Base-by-base conservation (phyloP, 2,888 invertebrate species). In the Serrognathus titanus region DNA sequence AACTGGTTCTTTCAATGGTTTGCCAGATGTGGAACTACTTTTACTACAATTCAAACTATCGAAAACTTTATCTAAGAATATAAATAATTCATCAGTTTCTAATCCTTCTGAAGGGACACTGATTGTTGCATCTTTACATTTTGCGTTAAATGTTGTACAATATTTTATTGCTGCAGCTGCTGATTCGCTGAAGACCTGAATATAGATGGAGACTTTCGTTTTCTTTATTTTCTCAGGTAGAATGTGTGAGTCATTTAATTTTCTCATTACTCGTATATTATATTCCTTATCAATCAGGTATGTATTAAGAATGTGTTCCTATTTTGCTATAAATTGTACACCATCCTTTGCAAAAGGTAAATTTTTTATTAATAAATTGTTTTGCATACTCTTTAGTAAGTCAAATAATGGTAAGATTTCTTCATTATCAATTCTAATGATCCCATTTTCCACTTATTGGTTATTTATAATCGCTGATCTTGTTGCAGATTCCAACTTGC, bases 151-250 rank as follows among this genome's bases (percentile, higher is more conserved):
- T 31, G 31, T 37, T 38, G 49, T 38, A 49, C 16, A 49, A 8
- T 20, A 37, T 43, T 60, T 61, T 55, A 65, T 63, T 13, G 61
- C 45, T 5, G 63, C 40, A 7, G 60, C 59, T 10, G 63, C 65
- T 13, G 50, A 51, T 40, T 53, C 49, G 50, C 64, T 65, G 24
- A 65, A 65, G 2, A 64, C 64, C 48, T 65, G 66, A 9, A 54
- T 55, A 12, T 55, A 56, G 8, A 35, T n/a, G 3, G 59, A 55
- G 2, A 66, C 61, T 38, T 63, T 65, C 59, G 65, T 65, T 59
- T 64, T 64, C 24, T 63, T 63, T 8, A 63, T 57, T 36, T 61
- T 59, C 6, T 51, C 50, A 37, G 45, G 46, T 16, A 62, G 10
- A 6, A 64, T 43, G 48, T 64, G 64, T 8, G 6, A 3, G 35